phyloP scores from a whole-genome alignment of 2,888 invertebrate species.

The Parnassius apollo region DNA sequence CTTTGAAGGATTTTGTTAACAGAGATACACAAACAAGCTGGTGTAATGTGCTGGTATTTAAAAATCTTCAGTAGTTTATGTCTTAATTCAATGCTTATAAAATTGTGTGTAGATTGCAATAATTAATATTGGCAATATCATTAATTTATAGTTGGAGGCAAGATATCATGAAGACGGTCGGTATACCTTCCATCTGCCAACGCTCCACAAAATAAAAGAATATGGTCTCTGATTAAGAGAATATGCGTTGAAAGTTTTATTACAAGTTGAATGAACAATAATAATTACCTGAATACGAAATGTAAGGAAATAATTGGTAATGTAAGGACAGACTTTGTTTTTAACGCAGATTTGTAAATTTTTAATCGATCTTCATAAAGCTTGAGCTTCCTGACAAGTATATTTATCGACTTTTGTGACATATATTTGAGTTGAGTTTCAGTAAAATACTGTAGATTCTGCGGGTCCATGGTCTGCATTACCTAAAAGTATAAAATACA shows the following conservation, averaged over 20 bases:
- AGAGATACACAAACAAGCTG: constrained; percentile 56
- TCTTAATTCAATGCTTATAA: too few relatives aligned
- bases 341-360: constrained; percentile 12
- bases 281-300: constrained; percentile 13
- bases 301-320: constrained; percentile 12
- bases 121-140: neutral
- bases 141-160: constrained; percentile 59
- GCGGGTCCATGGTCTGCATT: constrained; percentile 55
- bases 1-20: constrained; percentile 28
- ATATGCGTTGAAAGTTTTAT: too few relatives aligned
- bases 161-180: constrained; percentile 48
- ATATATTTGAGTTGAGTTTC: constrained; percentile 54
- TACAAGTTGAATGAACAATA: neutral
- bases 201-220: constrained; percentile 48
- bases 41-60: constrained; percentile 51
- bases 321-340: constrained; percentile 3
- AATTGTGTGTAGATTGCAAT: too few relatives aligned
- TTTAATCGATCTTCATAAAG: constrained; percentile 37
- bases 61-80: neutral
- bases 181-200: constrained; percentile 60
- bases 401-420: constrained; percentile 52
- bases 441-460: constrained; percentile 50
- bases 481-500: constrained; percentile 44
- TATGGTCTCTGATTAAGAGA: constrained; percentile 32
- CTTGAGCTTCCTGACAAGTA: constrained; percentile 55